Conservation (phyloP, 1,140 invertebrate genomes). For the Neocloeon triangulifer region DNA sequence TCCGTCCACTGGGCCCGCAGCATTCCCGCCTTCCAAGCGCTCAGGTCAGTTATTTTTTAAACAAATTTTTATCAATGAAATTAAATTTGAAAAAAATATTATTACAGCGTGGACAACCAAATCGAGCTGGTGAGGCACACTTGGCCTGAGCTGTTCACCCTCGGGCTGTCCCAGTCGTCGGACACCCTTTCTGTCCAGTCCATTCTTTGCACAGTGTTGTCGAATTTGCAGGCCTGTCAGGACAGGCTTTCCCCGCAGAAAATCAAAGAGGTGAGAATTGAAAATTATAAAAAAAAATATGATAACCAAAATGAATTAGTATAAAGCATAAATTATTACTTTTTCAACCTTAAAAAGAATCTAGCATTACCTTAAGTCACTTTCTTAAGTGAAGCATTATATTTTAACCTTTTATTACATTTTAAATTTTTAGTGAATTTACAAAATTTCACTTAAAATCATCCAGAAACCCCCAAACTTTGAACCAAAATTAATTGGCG, state of each 20-base stretch:
- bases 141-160: constrained; percentile 82
- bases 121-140: constrained; percentile 57
- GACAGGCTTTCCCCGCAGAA: constrained; percentile 46
- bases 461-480: no score
- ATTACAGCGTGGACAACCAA: constrained; percentile 58
- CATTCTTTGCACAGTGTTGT: constrained; percentile 61
- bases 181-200: constrained; percentile 53
- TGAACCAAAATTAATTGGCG: no score
- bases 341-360: constrained; percentile 5
- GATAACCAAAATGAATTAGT: neutral
- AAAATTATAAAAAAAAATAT: constrained; percentile 4
- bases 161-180: constrained; percentile 78
- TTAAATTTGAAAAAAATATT: constrained; percentile 9
- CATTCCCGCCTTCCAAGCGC: constrained; percentile 55
- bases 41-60: constrained; percentile 28
- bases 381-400: no score
- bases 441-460: no score
- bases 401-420: no score
- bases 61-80: no score
- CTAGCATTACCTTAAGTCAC: no score
- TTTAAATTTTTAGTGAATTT: no score
- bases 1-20: constrained; percentile 74
- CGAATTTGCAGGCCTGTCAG: constrained; percentile 36
- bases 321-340: no score
- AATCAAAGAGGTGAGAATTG: constrained; percentile 42